Evolutionary conservation across 2,888 invertebrate genomes (phyloP), one percentile per base, ranked within the genome.

Genomic region (Cephus runcator): DNA sequence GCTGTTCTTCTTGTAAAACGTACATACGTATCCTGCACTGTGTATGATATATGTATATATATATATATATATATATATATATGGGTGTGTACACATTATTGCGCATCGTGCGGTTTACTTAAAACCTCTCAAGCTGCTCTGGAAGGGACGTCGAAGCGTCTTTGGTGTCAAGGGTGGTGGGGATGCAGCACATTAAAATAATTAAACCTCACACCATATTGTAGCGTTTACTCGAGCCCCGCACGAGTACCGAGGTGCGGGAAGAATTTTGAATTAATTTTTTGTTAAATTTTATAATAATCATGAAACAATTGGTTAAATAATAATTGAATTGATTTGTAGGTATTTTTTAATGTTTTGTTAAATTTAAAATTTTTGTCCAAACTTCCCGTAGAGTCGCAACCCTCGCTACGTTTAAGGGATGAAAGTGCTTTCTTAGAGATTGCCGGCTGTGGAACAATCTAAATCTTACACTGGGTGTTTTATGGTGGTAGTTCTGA

Each of bases 341-440:
- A 1, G 56, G 1, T 9, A 23, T 56, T 23, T 56, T 23, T 56
- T 56, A 6, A 56, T 56, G 0, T 9, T 56, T 9, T 9, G 9
- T 9, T 23, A 1, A 9, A 56, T 9, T 2, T 23, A 15, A 15
- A 15, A 23, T 23, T 23, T 56, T 56, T 71, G 71, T 15, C 12
- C 34, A 31, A 12, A 23, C 12, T 33, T 34, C 2, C 1, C 15
- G 33, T 6, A 1, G 9, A 11, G 31, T 71, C 23, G 34, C 71
- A 77, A 23, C 75, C 75, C 56, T 79, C 82, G 77, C 79, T 79
- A 75, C 75, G 71, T 73, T 71, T 76, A 36, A 80, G 79, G 78
- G 80, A 85, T 84, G 80, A 83, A 81, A 85, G 83, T 84, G 83
- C 79, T 85, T 84, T 83, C 82, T 84, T 82, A 83, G 80, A 79